Base-by-base conservation (phyloP, 1,140 invertebrate species). In the Lepidurus arcticus region DNA sequence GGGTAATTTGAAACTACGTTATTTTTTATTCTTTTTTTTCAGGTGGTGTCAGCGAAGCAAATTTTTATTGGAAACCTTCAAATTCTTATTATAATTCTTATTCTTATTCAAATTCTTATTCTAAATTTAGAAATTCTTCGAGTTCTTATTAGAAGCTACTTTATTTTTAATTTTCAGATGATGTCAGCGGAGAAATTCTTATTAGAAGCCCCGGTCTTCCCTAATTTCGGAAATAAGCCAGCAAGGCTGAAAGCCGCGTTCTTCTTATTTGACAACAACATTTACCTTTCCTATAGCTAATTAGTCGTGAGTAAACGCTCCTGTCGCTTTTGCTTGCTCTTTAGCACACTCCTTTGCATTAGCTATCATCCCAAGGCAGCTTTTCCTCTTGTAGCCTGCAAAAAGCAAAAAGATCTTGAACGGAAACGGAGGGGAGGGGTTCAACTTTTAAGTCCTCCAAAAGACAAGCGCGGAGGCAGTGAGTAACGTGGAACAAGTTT, bases 241-340 rank as follows among this genome's bases (percentile, higher is more conserved):
- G 13, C 16, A 65, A 3, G 53, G 1, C 53, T 65, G 53, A 13
- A 65, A 65, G 16, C 16, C 16, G 7, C 53, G 53, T 65, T 65
- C 53, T 13, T 65, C 21, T 21, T 65, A n/a, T 65, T 65, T 7
- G 53, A 65, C 53, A 65, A 65, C 21, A 65, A 65, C 53, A 65
- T 65, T 65, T 21, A 1, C 45, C 53, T 65, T 65, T 65, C 34
- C 34, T 65, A 21, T 4, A 16, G 21, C 53, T 65, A 65, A 65
- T 65, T 65, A 65, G 53, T 65, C 53, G 53, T 65, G 53, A 65
- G 21, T 65, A 65, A 65, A 65, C 21, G 53, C 53, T 13, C 9
- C 21, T 13, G 16, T 65, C 53, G 7, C 13, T 65, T 21, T 7
- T 16, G 21, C 21, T 1, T n/a, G 21, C 53, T 65, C 16, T 13